These are phyloP conservation scores for Turdus rufiventris DNA, from an alignment of 2,113 vertebrate species.

Conservation along the genomic window DNA sequence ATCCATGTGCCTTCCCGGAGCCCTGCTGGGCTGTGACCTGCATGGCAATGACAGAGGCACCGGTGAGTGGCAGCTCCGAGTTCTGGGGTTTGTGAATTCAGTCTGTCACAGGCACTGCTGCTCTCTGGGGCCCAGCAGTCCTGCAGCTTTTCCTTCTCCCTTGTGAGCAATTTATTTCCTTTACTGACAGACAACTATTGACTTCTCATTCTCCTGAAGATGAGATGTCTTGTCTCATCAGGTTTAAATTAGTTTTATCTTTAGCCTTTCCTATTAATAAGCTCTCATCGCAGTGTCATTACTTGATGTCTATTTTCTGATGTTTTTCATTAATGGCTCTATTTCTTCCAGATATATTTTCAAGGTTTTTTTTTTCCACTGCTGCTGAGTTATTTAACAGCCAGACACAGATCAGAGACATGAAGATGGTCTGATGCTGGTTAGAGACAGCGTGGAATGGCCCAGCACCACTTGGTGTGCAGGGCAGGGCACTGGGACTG, in stretches of 20 bases:
- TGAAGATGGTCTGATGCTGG: not conserved
- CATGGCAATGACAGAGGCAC: not conserved
- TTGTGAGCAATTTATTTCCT: constrained; percentile 27
- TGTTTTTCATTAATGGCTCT: not conserved
- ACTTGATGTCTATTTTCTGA: constrained; percentile 35
- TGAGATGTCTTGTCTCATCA: constrained; percentile 48
- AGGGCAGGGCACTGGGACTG: not conserved
- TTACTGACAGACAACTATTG: constrained; percentile 36
- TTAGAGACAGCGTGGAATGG: not conserved
- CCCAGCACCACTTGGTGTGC: accelerated
- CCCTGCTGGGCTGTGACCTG: not conserved
- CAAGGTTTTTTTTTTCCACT: not conserved
- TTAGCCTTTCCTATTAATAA: constrained; percentile 42
- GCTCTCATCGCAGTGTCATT: not conserved
- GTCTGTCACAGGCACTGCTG: not conserved
- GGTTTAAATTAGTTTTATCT: constrained; percentile 59
- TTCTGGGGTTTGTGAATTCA: not conserved
- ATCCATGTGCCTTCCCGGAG: accelerated
- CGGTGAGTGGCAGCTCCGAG: not conserved
- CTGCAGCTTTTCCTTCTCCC: not conserved
- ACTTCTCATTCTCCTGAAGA: constrained; percentile 29
- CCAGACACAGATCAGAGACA: not conserved
- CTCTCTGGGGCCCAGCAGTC: not conserved
- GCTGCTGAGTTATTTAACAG: not conserved
- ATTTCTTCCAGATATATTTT: not conserved